phyloP scores from a whole-genome alignment of 2,888 invertebrate genomes.

The Acleris laterana region DNA sequence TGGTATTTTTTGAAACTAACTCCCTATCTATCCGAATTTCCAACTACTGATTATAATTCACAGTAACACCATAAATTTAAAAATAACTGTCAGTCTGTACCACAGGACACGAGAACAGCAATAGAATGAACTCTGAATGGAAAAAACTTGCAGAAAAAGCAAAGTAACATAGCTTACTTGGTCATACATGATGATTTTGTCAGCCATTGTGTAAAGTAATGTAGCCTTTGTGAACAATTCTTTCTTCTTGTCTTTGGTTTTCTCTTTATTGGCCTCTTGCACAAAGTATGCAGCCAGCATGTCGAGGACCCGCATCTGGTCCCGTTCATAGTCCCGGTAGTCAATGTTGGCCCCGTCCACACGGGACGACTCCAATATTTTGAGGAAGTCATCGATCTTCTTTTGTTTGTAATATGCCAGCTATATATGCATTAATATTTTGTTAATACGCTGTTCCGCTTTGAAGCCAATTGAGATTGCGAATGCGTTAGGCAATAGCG shows the following conservation, averaged over 20 bases:
- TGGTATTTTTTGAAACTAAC: no score
- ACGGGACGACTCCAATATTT: slow-evolving; percentile 95
- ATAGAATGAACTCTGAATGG: background rate
- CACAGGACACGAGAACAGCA: no score
- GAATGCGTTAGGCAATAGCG: no score
- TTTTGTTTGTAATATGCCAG: slow-evolving; percentile 98
- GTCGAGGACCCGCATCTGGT: slow-evolving; percentile 98
- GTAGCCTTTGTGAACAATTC: slow-evolving; percentile 98
- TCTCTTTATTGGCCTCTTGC: slow-evolving; percentile 97
- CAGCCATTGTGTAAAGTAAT: slow-evolving; percentile 98
- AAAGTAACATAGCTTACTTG: slow-evolving; percentile 85
- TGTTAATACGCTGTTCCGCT: no score
- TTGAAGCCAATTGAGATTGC: no score
- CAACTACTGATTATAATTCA: no score
- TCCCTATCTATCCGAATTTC: no score
- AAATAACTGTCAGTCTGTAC: no score
- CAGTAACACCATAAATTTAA: no score
- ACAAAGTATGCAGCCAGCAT: slow-evolving; percentile 99
- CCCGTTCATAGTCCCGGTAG: slow-evolving; percentile 96
- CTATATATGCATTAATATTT: slow-evolving; percentile 74
- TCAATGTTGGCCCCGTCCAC: slow-evolving; percentile 91
- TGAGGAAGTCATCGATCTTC: slow-evolving; percentile 96
- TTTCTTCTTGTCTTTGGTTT: slow-evolving; percentile 96
- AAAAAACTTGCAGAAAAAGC: background rate
- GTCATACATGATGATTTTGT: slow-evolving; percentile 99